Conservation (phyloP, 2,888 invertebrate genomes). For the Amphiduros pacificus region DNA sequence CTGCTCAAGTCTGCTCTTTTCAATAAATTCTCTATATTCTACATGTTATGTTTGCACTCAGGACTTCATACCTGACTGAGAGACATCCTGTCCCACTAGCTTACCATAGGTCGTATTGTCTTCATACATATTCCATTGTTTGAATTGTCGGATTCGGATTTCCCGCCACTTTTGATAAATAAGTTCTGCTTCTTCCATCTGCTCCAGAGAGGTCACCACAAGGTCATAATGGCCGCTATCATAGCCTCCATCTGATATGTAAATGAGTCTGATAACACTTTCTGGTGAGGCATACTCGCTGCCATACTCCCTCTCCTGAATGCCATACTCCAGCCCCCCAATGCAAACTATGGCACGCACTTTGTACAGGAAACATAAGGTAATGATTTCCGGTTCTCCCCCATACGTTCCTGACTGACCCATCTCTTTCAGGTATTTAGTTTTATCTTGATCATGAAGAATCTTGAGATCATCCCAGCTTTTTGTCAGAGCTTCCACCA, state of each 20-base stretch:
- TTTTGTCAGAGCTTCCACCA: constrained; percentile 3
- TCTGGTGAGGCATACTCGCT: too few species aligned
- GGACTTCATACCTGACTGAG: too few species aligned
- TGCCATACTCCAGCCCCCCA: constrained; percentile 19
- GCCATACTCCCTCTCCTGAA: constrained; percentile 8
- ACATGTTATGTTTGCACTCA: too few species aligned
- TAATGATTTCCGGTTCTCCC: constrained; percentile 23
- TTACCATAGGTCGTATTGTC: constrained; percentile 19
- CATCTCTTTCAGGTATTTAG: constrained; percentile 14
- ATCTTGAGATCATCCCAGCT: constrained; percentile 8
- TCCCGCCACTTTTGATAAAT: constrained; percentile 14
- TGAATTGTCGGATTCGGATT: constrained; percentile 1
- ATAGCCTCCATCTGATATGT: constrained; percentile 13
- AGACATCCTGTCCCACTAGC: background rate
- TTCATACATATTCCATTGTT: background rate
- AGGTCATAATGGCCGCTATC: constrained; percentile 28
- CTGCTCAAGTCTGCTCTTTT: too few species aligned
- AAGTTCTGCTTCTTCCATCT: background rate
- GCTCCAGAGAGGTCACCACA: constrained; percentile 5
- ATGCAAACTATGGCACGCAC: constrained; percentile 9
- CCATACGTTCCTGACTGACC: constrained; percentile 8
- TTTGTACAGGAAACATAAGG: background rate
- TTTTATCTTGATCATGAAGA: constrained; percentile 2
- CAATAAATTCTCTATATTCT: too few species aligned
- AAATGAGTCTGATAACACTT: constrained; percentile 1